Evolutionary conservation across 1,140 invertebrate species (phyloP).

Genomic region (Stegodyphus mimosarum): DNA sequence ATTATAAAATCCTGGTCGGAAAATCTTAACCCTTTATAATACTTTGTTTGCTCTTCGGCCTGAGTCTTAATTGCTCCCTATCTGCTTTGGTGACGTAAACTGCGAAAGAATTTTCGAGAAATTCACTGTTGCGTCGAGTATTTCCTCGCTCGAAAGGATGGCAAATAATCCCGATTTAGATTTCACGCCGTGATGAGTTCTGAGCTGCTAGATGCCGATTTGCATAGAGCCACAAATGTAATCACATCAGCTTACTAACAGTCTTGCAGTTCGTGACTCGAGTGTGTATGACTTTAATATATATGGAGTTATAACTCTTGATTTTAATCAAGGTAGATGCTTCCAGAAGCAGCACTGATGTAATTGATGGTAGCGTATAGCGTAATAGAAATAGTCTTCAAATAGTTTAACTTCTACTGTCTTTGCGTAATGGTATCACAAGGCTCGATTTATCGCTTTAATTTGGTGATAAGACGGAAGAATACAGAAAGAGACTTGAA

Average conservation of each 20-base stretch:
- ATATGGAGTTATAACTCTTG: conserved; percentile 16
- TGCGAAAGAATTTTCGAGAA: neutral
- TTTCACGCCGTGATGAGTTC: neutral
- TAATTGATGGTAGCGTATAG: too few species aligned
- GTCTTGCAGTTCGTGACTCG: too few species aligned
- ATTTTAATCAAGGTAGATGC: neutral
- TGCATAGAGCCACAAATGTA: neutral
- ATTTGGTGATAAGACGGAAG: too few species aligned
- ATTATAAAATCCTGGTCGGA: neutral
- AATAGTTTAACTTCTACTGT: too few species aligned
- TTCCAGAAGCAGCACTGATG: too few species aligned
- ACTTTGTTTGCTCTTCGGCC: neutral
- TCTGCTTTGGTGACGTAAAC: neutral
- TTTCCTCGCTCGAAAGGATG: neutral
- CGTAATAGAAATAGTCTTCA: too few species aligned
- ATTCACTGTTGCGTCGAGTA: neutral
- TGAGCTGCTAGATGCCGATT: neutral
- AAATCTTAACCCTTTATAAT: neutral
- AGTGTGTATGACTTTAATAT: too few species aligned
- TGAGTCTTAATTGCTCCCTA: neutral
- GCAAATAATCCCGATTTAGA: neutral
- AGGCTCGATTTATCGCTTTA: too few species aligned
- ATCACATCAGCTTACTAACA: too few species aligned
- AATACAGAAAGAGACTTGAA: too few species aligned
- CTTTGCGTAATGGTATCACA: too few species aligned